A percentile compares a stretch with the other conserved stretches of the same genome.
These are phyloP conservation scores for Drosophila kurseongensis DNA, from an alignment of 1,140 invertebrate genomes.

Conservation along the genomic window DNA sequence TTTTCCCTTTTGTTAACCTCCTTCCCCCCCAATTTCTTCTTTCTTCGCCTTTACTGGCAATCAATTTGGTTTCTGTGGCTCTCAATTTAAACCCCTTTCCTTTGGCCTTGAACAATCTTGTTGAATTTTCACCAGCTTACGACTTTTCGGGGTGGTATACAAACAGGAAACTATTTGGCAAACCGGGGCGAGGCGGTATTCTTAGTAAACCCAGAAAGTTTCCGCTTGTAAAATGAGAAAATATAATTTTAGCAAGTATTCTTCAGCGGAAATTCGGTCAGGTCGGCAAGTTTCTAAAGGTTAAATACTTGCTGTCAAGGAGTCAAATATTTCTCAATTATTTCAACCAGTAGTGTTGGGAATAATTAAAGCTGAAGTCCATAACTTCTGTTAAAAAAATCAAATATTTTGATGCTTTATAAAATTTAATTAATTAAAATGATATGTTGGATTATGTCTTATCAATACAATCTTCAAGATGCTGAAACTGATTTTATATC, in stretches of 20 bases:
- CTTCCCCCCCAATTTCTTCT: background rate
- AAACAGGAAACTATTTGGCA: conserved; percentile 44
- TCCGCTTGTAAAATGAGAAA: conserved; percentile 13
- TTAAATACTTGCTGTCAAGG: background rate
- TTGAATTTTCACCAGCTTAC: conserved; percentile 14
- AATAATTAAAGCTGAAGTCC: too few species aligned
- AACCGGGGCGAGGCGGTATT: background rate
- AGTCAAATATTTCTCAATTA: conserved; percentile 3
- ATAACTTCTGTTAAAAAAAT: too few species aligned
- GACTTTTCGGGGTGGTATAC: background rate
- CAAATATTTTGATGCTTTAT: too few species aligned
- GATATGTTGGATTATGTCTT: too few species aligned
- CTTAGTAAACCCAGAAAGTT: conserved; percentile 23
- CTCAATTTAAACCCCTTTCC: conserved; percentile 30
- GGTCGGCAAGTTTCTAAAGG: background rate
- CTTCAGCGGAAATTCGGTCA: background rate
- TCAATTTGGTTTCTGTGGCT: conserved; percentile 20
- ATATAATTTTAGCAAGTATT: conserved; percentile 32
- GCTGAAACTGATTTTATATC: too few species aligned
- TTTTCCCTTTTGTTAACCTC: background rate
- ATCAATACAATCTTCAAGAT: too few species aligned
- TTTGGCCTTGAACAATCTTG: conserved; percentile 13
- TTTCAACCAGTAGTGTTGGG: background rate
- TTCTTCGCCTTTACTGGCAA: conserved; percentile 2
- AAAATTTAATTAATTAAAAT: too few species aligned